Base-by-base conservation (phyloP, 2,797 vertebrate genomes). In the Tragopan temminckii region DNA sequence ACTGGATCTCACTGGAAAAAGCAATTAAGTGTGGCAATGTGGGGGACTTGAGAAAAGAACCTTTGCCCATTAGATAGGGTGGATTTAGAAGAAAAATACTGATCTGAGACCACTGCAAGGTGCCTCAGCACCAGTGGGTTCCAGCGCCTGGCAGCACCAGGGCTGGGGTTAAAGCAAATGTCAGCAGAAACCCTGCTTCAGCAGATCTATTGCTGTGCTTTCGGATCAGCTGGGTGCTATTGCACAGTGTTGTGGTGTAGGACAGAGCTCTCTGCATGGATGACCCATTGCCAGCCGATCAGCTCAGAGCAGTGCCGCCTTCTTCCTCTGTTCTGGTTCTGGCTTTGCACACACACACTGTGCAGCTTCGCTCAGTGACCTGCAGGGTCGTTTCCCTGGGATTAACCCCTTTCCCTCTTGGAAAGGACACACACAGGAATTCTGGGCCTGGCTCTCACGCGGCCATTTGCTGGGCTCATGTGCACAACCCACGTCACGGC, bases 401-500 rank as follows among this genome's bases (percentile, higher is more conserved):
- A 36, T 71, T n/a, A 13, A 48, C 31, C 40, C 31, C 20, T 5
- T 64, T 79, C 29, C 67, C 43, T 19, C 16, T 36, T 17, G 67
- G 67, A 46, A 59, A 88, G 46, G 48, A 24, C 67, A 35, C 1
- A 27, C 46, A 53, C 12, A 55, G 80, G n/a, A 78, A 20, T 61
- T 19, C 67, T 2, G 31, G 38, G 5, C 8, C 29, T 24, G 5
- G 15, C 33, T 21, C 16, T 25, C 38, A 0, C 0, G 10, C 33
- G 59, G 76, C 61, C 10, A 0, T 63, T 45, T 46, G 4, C 72
- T 1, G 3, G 42, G 76, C 38, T 62, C 52, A 1, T 0, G 0
- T 42, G 17, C 8, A 0, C n/a, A 16, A n/a, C 36, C 77, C 16
- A 42, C 1, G 0, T 31, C 71, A 5, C 8, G 18, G 29, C 76